These are phyloP conservation scores for Drosophila subpulchrella DNA, from an alignment of 1,140 invertebrate species.

Conservation along the genomic window DNA sequence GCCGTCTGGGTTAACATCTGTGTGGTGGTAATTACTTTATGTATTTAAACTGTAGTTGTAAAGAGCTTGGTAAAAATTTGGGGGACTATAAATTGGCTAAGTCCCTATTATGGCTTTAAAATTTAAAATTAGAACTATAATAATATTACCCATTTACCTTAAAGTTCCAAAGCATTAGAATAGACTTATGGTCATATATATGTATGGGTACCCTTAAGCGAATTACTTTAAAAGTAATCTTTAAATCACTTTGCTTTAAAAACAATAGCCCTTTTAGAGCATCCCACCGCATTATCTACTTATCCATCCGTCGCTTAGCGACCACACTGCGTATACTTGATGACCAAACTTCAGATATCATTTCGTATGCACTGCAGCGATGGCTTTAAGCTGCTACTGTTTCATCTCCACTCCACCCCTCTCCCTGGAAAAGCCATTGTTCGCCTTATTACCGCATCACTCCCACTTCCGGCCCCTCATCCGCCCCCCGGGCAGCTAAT, in stretches of 20 bases:
- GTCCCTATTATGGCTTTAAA: no score
- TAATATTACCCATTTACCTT: no score
- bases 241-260: not conserved
- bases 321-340: conserved; percentile 15
- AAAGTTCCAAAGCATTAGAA: no score
- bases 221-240: not conserved
- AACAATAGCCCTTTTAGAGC: not conserved
- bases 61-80: no score
- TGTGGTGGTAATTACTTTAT: not conserved
- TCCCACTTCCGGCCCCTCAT: conserved; percentile 2
- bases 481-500: conserved; percentile 57
- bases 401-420: not conserved
- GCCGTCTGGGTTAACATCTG: not conserved
- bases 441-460: conserved; percentile 32
- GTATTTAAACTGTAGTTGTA: not conserved
- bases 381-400: conserved; percentile 16
- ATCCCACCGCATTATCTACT: not conserved
- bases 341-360: conserved; percentile 10
- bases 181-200: no score
- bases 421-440: conserved; percentile 9
- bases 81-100: no score
- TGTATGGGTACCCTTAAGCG: no score
- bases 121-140: no score
- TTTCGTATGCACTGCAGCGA: conserved; percentile 22
- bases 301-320: not conserved